Evolutionary conservation across 2,888 invertebrate genomes (phyloP).

Genomic region (Dicyrtoma fusca): DNA sequence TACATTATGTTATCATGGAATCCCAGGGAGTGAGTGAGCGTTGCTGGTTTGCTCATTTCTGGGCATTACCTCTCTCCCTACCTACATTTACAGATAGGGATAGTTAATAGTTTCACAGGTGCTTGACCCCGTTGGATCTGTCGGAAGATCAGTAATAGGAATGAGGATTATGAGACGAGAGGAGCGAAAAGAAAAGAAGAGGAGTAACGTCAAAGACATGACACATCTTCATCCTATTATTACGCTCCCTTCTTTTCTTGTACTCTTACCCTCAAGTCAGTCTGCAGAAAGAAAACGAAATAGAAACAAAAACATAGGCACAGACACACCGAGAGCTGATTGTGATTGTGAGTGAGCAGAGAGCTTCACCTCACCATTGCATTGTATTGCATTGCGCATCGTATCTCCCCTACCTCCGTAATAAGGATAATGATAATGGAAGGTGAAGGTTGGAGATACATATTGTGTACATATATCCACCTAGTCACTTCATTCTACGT

Average conservation of each 20-base stretch:
- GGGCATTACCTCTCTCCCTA: not conserved
- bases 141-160: constrained; percentile 1
- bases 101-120: constrained; percentile 28
- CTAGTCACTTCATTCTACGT: too few species aligned
- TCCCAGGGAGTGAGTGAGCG: too few species aligned
- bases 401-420: too few species aligned
- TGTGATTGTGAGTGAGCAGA: too few species aligned
- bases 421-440: not conserved
- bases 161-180: not conserved
- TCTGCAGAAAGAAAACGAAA: not conserved
- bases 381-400: not conserved
- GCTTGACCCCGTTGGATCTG: constrained; percentile 33
- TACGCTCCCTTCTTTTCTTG: not conserved
- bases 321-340: too few species aligned
- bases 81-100: not conserved
- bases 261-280: not conserved
- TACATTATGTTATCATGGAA: too few species aligned
- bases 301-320: not conserved
- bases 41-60: not conserved
- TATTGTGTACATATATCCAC: too few species aligned
- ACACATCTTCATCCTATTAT: constrained; percentile 12
- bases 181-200: not conserved
- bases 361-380: not conserved
- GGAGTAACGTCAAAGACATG: not conserved
- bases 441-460: constrained; percentile 9